Evolutionary conservation across 2,113 vertebrate species (phyloP), one percentile per base, ranked within the genome.

Genomic region (Chaenogobius annularis): DNA sequence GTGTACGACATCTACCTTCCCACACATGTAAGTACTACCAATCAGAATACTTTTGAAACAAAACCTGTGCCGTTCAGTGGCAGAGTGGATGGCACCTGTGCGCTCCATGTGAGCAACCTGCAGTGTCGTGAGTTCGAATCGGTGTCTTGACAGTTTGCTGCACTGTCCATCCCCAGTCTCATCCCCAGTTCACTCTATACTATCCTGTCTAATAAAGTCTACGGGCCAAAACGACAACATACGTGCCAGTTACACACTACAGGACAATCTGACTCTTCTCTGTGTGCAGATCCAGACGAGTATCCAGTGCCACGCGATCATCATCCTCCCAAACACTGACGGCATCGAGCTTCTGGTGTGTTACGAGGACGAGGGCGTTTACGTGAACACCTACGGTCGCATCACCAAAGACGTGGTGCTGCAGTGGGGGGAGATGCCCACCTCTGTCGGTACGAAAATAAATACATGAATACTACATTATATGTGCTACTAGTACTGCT

Each of bases 1-100:
- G 94, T 97, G 26, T 97, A 96, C 68, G 96, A 98, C 90, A 95
- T 98, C 85, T 96, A 95, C 85, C 91, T 97, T 81, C 96, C 96
- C 76, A 96, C 95, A 65, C 96, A 98, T 0, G 96, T 98, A 93
- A 94, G 95, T 13, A 0, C 12, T 0, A 1, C 0, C 0, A 5
- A 23, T n/a, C 37, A 40, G 8, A 40, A 40, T 3, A 40, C 37
- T 40, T 40, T 1, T 1, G 3, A 40, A 40, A 3, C 37, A 40
- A 40, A 40, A 4, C 26, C 26, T 31, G 26, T n/a, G n/a, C n/a
- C n/a, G n/a, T n/a, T n/a, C n/a, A n/a, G n/a, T n/a, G n/a, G n/a
- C n/a, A n/a, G n/a, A n/a, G n/a, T n/a, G n/a, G n/a, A n/a, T n/a
- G n/a, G n/a, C n/a, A n/a, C n/a, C n/a, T n/a, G n/a, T n/a, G n/a